Base-by-base conservation (phyloP, 30 jellyfish, hydroid and myxozoan species). In the Morbakka virulenta region DNA sequence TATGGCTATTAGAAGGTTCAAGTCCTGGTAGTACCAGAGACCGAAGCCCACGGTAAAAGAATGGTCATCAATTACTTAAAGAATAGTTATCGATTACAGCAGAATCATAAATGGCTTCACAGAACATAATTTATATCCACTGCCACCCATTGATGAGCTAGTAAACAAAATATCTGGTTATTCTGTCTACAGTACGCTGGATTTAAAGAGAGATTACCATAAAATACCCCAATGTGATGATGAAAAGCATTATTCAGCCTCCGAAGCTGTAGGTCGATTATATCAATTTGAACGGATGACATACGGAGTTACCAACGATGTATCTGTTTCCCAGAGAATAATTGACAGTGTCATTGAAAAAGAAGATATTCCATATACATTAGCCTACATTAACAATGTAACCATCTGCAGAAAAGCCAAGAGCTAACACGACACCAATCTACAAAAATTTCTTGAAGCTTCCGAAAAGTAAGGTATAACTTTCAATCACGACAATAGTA, bases 361-460 rank as follows among this genome's bases (percentile, higher is more conserved):
- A 13, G 64, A 72, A 12, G 1, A 51, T 28, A n/a, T 82, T 22
- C 35, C 62, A 32, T 82, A 53, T n/a, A 73, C 85, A 22, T 82
- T 71, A 36, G 69, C 89, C 20, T 82, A 72, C 34, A 0, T 73
- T 3, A 83, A 82, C 75, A 62, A 82, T 73, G 27, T 52, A 0
- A 81, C 94, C 21, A 32, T 81, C n/a, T 81, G 94, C 41, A 85
- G 93, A 50, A 72, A 48, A 51, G 23, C 71, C 52, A 71, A 81
- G 68, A 23, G 24, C 2, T 84, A 78, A 11, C 96, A 85, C 36
- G 95, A 85, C 52, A 66, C 23, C 32, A 85, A 85, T 52, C 94
- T 85, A 3, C 35, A 50, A 28, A 29, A 70, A 21, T 87, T 87
- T 61, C 74, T 73, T 27, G 69, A 35, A 12, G 96, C 95, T 1